These are phyloP conservation scores for Paradoxurus hermaphroditus DNA, from an alignment of 2,113 vertebrate genomes.

Conservation along the genomic window DNA sequence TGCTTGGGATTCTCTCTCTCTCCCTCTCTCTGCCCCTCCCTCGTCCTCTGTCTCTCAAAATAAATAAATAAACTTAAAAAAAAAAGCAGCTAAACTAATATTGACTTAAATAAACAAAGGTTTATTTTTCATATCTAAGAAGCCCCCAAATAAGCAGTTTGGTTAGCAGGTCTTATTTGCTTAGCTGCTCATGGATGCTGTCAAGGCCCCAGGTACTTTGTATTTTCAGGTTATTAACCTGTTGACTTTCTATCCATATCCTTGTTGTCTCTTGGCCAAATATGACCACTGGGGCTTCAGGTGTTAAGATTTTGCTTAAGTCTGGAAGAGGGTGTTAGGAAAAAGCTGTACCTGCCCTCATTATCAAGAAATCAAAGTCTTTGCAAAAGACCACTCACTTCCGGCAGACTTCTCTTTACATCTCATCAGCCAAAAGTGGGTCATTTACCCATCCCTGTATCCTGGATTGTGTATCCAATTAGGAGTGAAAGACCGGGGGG, in stretches of 20 bases:
- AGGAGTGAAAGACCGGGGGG: background rate
- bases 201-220: background rate
- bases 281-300: background rate
- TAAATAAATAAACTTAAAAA: too few species aligned
- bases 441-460: background rate
- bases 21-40: too few species aligned
- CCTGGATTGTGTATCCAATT: background rate
- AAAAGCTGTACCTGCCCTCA: background rate
- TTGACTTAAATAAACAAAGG: background rate
- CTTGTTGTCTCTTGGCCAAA: background rate
- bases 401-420: background rate
- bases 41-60: too few species aligned
- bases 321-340: background rate
- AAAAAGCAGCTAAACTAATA: background rate
- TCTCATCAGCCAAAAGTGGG: background rate
- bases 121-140: background rate
- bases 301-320: background rate
- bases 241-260: background rate
- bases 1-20: too few species aligned
- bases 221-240: background rate
- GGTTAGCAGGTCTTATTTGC: background rate
- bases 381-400: background rate
- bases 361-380: background rate
- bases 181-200: background rate
- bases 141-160: background rate